Evolutionary conservation across 2,113 vertebrate species (phyloP).

Genomic region (Arenaria interpres): DNA sequence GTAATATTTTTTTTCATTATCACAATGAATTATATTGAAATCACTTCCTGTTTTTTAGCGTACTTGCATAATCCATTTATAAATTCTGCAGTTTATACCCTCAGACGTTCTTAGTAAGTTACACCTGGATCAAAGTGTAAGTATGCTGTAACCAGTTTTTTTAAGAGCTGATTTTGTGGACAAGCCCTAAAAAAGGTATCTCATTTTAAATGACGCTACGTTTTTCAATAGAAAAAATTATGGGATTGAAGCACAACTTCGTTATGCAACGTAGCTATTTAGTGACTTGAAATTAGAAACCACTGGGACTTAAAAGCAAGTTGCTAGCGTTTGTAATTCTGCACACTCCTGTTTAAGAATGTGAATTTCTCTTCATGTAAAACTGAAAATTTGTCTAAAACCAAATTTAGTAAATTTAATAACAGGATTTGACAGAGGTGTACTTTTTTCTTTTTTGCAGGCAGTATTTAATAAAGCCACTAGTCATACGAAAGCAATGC

Average conservation of each 20-base stretch:
- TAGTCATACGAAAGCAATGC: constrained; percentile 85
- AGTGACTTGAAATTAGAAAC: neutral
- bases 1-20: neutral
- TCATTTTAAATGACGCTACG: neutral
- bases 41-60: neutral
- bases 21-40: neutral
- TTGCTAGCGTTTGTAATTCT: neutral
- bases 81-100: neutral
- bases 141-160: neutral
- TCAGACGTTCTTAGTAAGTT: neutral
- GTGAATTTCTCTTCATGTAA: neutral
- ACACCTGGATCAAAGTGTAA: neutral
- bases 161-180: neutral
- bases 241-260: neutral
- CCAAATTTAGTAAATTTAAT: neutral
- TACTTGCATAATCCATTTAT: neutral
- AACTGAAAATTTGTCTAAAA: neutral
- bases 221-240: neutral
- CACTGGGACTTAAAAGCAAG: neutral
- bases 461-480: constrained; percentile 90
- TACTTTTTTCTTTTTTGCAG: constrained; percentile 58
- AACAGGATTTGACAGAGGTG: neutral
- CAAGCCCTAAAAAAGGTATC: neutral
- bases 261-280: neutral
- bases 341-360: neutral